Evolutionary conservation across 2,888 invertebrate genomes (phyloP), one percentile per base, ranked within the genome.

Genomic region (Germaria angustata): DNA sequence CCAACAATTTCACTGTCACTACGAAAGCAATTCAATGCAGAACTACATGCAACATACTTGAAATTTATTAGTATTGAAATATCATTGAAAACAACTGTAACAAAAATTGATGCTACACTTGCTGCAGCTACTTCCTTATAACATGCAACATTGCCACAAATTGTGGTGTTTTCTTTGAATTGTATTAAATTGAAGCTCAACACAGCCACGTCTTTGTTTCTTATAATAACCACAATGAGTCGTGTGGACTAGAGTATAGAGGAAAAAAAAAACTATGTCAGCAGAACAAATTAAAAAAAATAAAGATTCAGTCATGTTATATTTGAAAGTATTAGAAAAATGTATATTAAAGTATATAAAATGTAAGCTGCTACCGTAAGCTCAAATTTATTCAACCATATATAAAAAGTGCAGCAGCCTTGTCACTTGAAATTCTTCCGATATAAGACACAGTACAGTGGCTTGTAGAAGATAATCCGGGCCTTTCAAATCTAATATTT

Each of bases 1-100:
- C 88, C 80, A 85, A 82, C 86, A 89, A 88, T 90, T 89, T 89
- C 88, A 89, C 88, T 90, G 89, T 90, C 90, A 89, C 66, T 81
- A 57, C 44, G 78, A 84, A 75, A 41, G 55, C 55, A 80, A 78
- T 77, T 77, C 63, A 68, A 55, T 44, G 22, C 34, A 24, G 51
- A 51, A 53, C 55, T 28, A 24, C 72, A 80, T 80, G 84, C 81
- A 80, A 81, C 73, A 53, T 59, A 66, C 32, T 22, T 53, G n/a
- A 72, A 22, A 39, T 66, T 57, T 51, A 59, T 59, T 65, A 41
- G 49, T 63, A 75, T 75, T 75, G 69, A 63, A 65, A 53, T 65
- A 34, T 49, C 20, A 51, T 51, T 8, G 20, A 15, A 20, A 53
- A 22, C 9, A 68, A 44, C 57, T 53, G 51, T 41, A 61, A 53